A percentile compares a stretch with the other conserved stretches of the same genome.
Evolutionary conservation across 2,797 vertebrate genomes (phyloP).

Genomic region (Danio albolineatus): DNA sequence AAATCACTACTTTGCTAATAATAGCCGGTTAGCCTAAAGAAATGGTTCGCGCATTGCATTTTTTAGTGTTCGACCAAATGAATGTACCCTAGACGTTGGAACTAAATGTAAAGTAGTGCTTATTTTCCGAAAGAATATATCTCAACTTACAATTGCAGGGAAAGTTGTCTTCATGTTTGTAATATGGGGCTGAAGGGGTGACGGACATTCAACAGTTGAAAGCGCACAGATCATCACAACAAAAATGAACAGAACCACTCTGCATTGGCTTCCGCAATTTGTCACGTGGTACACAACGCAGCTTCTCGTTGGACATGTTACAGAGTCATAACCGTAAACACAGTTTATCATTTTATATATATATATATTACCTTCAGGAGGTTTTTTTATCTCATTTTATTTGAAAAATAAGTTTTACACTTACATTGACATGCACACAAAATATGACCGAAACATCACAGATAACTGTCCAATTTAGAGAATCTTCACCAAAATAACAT

Average conservation of each 20-base stretch:
- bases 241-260: not conserved
- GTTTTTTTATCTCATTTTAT: too few relatives aligned
- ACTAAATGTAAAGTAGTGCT: not conserved
- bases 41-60: not conserved
- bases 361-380: too few relatives aligned
- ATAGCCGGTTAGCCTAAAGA: conserved; percentile 15
- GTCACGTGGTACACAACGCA: conserved; percentile 1
- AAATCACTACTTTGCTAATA: conserved; percentile 26
- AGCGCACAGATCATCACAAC: conserved; percentile 29
- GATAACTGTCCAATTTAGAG: too few relatives aligned
- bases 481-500: too few relatives aligned
- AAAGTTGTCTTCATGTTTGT: not conserved
- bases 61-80: not conserved
- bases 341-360: too few relatives aligned
- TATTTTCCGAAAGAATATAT: not conserved
- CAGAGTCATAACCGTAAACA: too few relatives aligned
- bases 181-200: conserved; percentile 15
- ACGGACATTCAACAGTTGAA: conserved; percentile 31
- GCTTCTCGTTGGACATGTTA: not conserved
- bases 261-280: not conserved
- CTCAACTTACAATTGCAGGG: conserved; percentile 14
- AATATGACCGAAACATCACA: too few relatives aligned
- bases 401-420: too few relatives aligned
- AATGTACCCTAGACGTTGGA: not conserved
- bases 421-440: too few relatives aligned